A percentile compares a stretch with the other conserved stretches of the same genome.
Evolutionary conservation across 2,113 vertebrate species (phyloP).

Genomic region (Daphoenositta chrysoptera): DNA sequence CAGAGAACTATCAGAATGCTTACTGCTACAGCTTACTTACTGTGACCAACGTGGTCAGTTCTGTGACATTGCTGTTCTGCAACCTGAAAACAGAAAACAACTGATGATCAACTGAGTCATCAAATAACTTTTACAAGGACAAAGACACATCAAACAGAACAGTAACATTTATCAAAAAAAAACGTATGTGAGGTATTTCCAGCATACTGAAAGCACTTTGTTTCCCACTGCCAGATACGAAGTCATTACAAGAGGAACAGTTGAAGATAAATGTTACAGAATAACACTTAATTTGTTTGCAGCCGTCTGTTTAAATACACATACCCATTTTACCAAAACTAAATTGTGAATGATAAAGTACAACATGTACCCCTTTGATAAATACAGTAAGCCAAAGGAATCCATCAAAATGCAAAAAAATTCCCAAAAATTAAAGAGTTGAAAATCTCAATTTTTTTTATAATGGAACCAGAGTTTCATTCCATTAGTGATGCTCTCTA

Average conservation of each 20-base stretch:
- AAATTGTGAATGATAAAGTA: background rate
- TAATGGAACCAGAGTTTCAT: background rate
- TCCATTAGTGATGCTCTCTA: background rate
- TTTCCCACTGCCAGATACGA: background rate
- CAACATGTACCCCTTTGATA: background rate
- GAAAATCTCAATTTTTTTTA: background rate
- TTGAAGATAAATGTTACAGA: background rate
- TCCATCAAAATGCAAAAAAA: background rate
- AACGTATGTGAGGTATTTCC: background rate
- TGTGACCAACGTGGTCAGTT: constrained; percentile 71
- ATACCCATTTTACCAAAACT: background rate
- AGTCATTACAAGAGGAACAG: background rate
- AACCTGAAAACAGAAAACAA: constrained; percentile 77
- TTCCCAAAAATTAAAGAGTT: background rate
- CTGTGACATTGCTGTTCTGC: constrained; percentile 76
- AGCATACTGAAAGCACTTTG: background rate
- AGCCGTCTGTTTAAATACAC: background rate
- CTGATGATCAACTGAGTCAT: constrained; percentile 39
- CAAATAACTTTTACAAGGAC: background rate
- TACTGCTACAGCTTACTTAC: constrained; percentile 69
- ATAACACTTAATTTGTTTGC: background rate
- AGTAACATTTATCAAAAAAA: background rate
- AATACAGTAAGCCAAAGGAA: background rate
- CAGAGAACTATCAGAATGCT: background rate
- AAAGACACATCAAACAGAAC: background rate